Conservation (phyloP, 2,113 vertebrate genomes). For the Myocastor coypus region DNA sequence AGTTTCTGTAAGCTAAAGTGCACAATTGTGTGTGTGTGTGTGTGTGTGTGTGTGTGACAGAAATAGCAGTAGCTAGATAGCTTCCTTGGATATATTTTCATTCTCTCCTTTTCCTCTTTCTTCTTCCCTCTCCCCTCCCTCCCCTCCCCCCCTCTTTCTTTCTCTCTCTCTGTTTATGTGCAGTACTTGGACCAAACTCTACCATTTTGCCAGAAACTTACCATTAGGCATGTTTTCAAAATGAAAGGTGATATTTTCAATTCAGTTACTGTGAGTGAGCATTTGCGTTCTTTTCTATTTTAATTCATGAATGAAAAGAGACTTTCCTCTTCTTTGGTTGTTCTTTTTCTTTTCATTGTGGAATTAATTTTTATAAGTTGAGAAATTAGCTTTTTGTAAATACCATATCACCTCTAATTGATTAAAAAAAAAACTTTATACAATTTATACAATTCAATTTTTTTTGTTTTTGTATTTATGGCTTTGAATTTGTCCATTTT, state of each 20-base stretch:
- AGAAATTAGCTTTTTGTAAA: background rate
- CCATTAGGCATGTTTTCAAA: background rate
- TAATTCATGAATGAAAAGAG: background rate
- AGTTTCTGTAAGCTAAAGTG: slow-evolving; percentile 14
- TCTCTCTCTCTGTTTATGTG: background rate
- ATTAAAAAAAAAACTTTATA: background rate
- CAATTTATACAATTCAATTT: background rate
- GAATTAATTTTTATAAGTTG: slow-evolving; percentile 31
- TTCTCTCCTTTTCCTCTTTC: too few species aligned
- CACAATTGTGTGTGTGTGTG: background rate
- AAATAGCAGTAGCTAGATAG: background rate
- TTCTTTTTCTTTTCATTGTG: slow-evolving; percentile 45
- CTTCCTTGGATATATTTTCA: too few species aligned
- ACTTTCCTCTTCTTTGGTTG: background rate
- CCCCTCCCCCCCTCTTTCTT: too few species aligned
- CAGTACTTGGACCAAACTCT: background rate
- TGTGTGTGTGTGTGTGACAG: background rate
- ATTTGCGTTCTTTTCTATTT: slow-evolving; percentile 49
- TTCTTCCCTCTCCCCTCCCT: too few species aligned
- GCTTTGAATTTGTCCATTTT: background rate
- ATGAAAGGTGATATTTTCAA: background rate
- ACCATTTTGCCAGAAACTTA: background rate
- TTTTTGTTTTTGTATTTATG: background rate
- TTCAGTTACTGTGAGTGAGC: background rate
- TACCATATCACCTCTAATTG: background rate